Base-by-base conservation (phyloP, 2,797 vertebrate genomes). In the Spinus pinus region DNA sequence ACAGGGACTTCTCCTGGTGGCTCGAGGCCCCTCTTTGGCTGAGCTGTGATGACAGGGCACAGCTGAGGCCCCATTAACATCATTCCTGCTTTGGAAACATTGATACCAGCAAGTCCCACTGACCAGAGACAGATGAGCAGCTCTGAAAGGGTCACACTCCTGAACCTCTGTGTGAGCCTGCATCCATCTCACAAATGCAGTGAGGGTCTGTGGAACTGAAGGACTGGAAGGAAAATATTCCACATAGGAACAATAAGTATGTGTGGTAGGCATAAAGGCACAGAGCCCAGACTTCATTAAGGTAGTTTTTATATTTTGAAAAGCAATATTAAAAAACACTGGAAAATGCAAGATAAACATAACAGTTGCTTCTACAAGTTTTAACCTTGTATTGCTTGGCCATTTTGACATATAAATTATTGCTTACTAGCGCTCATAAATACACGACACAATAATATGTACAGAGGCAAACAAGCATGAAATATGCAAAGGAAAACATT, bases 351-450 rank as follows among this genome's bases (percentile, higher is more conserved):
- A 97, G 97, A 95, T 97, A 97, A 97, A 94, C 83, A 91, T 97
- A 97, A 97, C 93, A 96, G 83, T 97, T 95, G 96, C 96, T 97
- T 97, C 95, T 95, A 96, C 96, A 97, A 97, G 97, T 97, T 97
- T 98, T 96, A 97, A 96, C 94, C 97, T 97, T 97, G 97, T 98
- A 98, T 98, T 98, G 97, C 98, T 98, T 97, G 97, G 97, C 96
- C 97, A 98, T 98, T 98, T 98, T 95, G 98, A 98, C 98, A 98
- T 98, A 99, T 99, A 98, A 99, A 99, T 99, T 98, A 98, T 98
- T 98, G 98, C 98, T 98, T 97, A 96, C 98, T 97, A 98, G 98
- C 97, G 96, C 92, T 80, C 95, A 98, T 98, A 98, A 98, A 98
- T 98, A 98, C 96, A 97, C 98, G 95, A 97, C 98, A 98, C 97